Percentiles rank a stretch among this genome's conserved stretches.
Evolutionary conservation across 2,888 invertebrate genomes (phyloP).

Genomic region (Villa cingulata): DNA sequence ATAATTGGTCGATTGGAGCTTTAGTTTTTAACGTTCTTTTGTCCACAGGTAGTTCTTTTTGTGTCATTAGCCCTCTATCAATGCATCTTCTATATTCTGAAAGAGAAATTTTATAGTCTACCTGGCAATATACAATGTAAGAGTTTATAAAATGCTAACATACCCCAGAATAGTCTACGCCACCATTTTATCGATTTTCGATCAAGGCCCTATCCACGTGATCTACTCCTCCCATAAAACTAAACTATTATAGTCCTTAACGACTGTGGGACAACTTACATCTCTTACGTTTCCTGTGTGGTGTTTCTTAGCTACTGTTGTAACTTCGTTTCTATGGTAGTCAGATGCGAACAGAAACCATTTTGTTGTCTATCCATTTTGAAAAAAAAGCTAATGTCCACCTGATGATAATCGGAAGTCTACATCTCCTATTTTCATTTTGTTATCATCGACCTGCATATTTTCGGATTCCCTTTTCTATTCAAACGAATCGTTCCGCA

Average conservation of each 20-base stretch:
- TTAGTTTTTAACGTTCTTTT: conserved; percentile 3
- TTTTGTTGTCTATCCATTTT: neutral
- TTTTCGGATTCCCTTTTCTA: conserved; percentile 9
- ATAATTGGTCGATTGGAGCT: neutral
- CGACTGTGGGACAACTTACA: no score
- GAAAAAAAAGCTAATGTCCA: neutral
- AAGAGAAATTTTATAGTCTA: conserved; percentile 4
- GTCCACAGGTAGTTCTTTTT: conserved; percentile 4
- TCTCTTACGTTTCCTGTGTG: conserved; percentile 1
- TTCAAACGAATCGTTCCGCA: no score
- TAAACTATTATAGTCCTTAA: conserved; percentile 3
- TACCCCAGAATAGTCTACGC: conserved; percentile 4
- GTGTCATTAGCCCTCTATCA: conserved; percentile 1
- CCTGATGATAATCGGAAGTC: conserved; percentile 2
- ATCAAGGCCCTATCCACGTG: conserved; percentile 7
- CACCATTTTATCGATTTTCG: conserved; percentile 5
- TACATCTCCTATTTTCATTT: conserved; percentile 1
- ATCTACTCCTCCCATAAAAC: conserved; percentile 10
- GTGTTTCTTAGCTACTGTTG: conserved; percentile 4
- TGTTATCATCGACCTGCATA: conserved; percentile 6
- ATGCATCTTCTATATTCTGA: neutral
- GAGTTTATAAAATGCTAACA: conserved; percentile 5
- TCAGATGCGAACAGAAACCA: conserved; percentile 1
- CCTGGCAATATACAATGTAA: conserved; percentile 1
- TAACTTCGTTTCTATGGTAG: no score